Conservation (phyloP, 37 sponge, comb jelly and placozoan genomes). For the Oscarella lobularis region DNA sequence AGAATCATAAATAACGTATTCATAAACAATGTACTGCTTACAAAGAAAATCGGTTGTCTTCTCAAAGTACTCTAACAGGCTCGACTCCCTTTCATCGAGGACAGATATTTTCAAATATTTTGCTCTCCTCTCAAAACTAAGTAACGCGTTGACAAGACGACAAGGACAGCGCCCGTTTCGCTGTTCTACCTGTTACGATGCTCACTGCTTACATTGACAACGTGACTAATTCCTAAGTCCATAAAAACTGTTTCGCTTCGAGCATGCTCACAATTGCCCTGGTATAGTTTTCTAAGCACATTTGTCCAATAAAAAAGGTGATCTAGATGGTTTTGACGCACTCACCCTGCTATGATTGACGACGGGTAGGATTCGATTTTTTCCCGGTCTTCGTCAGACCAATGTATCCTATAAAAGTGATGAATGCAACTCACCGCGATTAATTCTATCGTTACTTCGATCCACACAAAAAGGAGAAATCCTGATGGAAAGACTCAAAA, state of each 20-base stretch:
- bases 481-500: neutral
- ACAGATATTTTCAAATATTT: neutral
- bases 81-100: neutral
- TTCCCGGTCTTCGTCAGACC: neutral
- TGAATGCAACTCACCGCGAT: no score
- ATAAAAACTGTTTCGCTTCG: neutral
- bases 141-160: no score
- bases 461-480: neutral
- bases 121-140: no score
- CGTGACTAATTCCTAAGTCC: neutral
- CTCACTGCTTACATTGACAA: neutral
- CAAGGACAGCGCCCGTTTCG: neutral
- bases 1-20: neutral
- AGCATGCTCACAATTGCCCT: neutral
- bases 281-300: neutral
- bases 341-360: neutral
- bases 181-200: neutral
- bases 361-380: neutral
- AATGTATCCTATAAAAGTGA: neutral
- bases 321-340: neutral
- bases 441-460: neutral
- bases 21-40: neutral
- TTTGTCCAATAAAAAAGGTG: neutral
- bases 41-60: neutral
- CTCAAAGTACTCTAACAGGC: neutral